phyloP scores from a whole-genome alignment of 2,888 invertebrate genomes.

The Sycophila texana region DNA sequence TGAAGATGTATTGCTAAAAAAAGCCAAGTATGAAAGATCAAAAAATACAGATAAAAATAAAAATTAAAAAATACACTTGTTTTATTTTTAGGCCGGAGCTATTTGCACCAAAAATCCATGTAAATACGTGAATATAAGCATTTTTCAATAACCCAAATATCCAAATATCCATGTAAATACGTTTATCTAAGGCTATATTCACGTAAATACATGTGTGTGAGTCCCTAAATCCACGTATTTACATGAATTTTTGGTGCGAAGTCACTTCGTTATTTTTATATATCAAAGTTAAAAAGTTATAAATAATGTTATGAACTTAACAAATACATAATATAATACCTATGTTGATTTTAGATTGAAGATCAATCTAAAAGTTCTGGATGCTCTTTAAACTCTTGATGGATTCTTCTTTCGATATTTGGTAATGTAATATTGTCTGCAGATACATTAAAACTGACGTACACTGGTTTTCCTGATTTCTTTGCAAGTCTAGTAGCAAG shows the following conservation, averaged over 20 bases:
- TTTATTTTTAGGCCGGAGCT: constrained; percentile 53
- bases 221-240: too few species aligned
- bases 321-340: constrained; percentile 2
- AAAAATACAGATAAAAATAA: constrained; percentile 48
- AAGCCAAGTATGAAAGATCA: constrained; percentile 34
- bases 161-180: too few species aligned
- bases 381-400: constrained; percentile 68
- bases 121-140: too few species aligned
- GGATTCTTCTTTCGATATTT: constrained; percentile 69
- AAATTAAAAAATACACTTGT: constrained; percentile 45
- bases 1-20: constrained; percentile 51
- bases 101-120: too few species aligned
- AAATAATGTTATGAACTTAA: constrained; percentile 8
- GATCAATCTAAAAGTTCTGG: constrained; percentile 63
- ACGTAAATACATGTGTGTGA: too few species aligned
- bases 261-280: too few species aligned
- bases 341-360: not conserved
- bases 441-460: constrained; percentile 73
- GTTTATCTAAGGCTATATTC: too few species aligned
- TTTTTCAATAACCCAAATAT: too few species aligned
- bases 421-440: constrained; percentile 65
- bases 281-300: not conserved
- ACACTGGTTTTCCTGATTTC: constrained; percentile 71
- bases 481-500: constrained; percentile 72
- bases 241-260: too few species aligned